phyloP scores from a whole-genome alignment of 30 jellyfish, hydroid and myxozoan species.

The Aurelia sp. region DNA sequence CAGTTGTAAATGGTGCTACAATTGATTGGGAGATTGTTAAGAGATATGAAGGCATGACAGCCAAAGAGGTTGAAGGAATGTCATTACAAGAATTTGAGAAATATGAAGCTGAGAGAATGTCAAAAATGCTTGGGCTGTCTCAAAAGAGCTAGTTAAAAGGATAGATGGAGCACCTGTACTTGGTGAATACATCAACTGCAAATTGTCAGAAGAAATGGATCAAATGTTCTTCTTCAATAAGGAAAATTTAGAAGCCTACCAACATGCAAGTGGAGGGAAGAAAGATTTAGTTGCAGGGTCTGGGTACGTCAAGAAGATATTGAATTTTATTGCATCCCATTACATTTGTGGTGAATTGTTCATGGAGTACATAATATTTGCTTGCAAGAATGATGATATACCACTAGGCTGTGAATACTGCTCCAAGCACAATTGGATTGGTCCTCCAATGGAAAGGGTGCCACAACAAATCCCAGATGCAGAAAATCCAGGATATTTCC shows the following conservation, averaged over 20 bases:
- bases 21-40: conserved; percentile 36
- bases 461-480: no score
- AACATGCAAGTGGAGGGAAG: conserved; percentile 32
- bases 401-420: no score
- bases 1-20: conserved; percentile 17
- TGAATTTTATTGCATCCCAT: conserved; percentile 9
- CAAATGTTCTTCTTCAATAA: conserved; percentile 33
- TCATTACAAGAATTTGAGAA: conserved; percentile 14
- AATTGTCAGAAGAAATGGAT: conserved; percentile 10
- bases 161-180: conserved; percentile 49
- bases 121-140: conserved; percentile 18
- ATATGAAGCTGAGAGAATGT: conserved; percentile 22
- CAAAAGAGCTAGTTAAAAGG: conserved; percentile 30
- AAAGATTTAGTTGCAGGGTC: conserved; percentile 22
- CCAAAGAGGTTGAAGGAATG: conserved; percentile 16
- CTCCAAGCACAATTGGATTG: no score
- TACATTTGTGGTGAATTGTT: conserved; percentile 24
- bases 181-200: conserved; percentile 36
- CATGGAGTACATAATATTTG: conserved; percentile 34
- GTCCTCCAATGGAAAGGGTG: no score
- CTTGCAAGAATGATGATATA: conserved; percentile 19
- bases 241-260: conserved; percentile 23
- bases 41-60: conserved; percentile 43
- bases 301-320: conserved; percentile 17
- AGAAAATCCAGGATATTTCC: no score